phyloP scores from a whole-genome alignment of 2,113 vertebrate genomes.

The Eleginops maclovinus region DNA sequence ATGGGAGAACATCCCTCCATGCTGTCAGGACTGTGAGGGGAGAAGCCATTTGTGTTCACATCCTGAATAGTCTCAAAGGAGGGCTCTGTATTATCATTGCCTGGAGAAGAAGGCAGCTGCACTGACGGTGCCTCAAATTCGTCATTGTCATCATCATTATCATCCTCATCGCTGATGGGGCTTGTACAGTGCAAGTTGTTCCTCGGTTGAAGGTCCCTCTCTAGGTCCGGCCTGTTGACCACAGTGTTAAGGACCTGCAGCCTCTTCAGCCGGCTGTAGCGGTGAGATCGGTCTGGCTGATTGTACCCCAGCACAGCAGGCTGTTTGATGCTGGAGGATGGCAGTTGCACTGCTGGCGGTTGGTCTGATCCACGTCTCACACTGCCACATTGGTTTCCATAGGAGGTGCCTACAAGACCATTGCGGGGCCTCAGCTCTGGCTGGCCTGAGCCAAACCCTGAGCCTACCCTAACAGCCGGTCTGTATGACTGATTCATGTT shows the following conservation, averaged over 20 bases:
- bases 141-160: slow-evolving; percentile 48
- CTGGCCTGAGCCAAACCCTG: slow-evolving; percentile 85
- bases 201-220: slow-evolving; percentile 64
- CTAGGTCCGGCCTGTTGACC: slow-evolving; percentile 82
- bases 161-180: slow-evolving; percentile 71
- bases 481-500: slow-evolving; percentile 96
- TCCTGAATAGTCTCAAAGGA: slow-evolving; percentile 62
- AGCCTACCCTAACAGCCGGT: slow-evolving; percentile 87
- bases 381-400: slow-evolving; percentile 86
- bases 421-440: slow-evolving; percentile 85
- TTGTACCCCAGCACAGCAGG: slow-evolving; percentile 82
- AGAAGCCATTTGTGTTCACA: slow-evolving; percentile 75
- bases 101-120: slow-evolving; percentile 69
- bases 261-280: slow-evolving; percentile 90
- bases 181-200: slow-evolving; percentile 73
- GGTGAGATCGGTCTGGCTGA: slow-evolving; percentile 85
- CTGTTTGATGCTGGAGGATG: slow-evolving; percentile 80
- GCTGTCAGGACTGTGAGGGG: slow-evolving; percentile 77
- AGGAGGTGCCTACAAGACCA: slow-evolving; percentile 82
- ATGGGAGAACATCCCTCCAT: slow-evolving; percentile 77
- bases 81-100: slow-evolving; percentile 55
- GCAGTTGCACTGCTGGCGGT: slow-evolving; percentile 81
- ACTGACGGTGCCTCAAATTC: slow-evolving; percentile 74
- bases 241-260: slow-evolving; percentile 90
- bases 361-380: slow-evolving; percentile 83